phyloP scores from a whole-genome alignment of 2,888 invertebrate species.

The Drosophila testacea region DNA sequence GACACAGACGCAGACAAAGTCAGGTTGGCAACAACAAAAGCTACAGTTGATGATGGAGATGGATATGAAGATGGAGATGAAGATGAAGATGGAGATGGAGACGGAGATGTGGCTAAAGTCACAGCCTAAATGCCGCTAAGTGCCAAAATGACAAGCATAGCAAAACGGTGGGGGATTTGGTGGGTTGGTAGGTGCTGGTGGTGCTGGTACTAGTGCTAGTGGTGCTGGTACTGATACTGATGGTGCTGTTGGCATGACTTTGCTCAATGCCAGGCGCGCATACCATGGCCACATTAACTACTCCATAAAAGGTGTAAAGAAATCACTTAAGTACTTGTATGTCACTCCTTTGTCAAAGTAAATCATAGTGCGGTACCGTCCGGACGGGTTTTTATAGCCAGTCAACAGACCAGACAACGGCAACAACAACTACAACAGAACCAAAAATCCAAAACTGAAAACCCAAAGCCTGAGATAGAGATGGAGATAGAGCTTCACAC shows the following conservation, averaged over 20 bases:
- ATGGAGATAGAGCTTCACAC: slow-evolving; percentile 16
- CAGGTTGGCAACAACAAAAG: slow-evolving; percentile 49
- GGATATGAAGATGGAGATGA: slow-evolving; percentile 7
- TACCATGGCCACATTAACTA: slow-evolving; percentile 80
- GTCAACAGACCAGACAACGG: slow-evolving; percentile 30
- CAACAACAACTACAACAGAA: slow-evolving; percentile 12
- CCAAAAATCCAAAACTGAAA: slow-evolving; percentile 29
- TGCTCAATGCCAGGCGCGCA: slow-evolving; percentile 73
- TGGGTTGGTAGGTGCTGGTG: slow-evolving; percentile 37
- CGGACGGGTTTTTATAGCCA: slow-evolving; percentile 58
- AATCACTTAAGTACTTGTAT: slow-evolving; percentile 81
- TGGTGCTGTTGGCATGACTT: slow-evolving; percentile 61
- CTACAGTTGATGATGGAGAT: slow-evolving; percentile 25
- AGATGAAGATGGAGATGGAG: slow-evolving; percentile 22
- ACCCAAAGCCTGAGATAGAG: slow-evolving; percentile 16
- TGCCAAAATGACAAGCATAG: slow-evolving; percentile 73
- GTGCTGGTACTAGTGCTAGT: slow-evolving; percentile 21
- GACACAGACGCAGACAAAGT: slow-evolving; percentile 24
- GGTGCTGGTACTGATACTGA: slow-evolving; percentile 26
- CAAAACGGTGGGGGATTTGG: slow-evolving; percentile 50
- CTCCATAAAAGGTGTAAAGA: slow-evolving; percentile 80
- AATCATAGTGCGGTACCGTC: slow-evolving; percentile 70
- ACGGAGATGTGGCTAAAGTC: slow-evolving; percentile 43
- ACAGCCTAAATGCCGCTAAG: slow-evolving; percentile 75
- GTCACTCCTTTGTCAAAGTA: slow-evolving; percentile 81